phyloP scores from a whole-genome alignment of 2,888 invertebrate species.

The Tetramorium bicarinatum region DNA sequence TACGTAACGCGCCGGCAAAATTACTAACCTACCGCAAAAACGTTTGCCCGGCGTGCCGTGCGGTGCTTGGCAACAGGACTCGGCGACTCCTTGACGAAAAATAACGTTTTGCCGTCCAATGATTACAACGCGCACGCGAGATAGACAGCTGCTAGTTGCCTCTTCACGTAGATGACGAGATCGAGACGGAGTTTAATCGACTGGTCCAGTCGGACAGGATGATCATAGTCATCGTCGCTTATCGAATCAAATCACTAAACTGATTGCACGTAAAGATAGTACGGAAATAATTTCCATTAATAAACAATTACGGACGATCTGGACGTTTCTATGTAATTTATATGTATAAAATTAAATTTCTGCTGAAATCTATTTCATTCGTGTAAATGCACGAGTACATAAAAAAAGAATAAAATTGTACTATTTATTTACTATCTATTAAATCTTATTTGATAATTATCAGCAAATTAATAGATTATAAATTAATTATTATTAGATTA shows the following conservation, averaged over 20 bases:
- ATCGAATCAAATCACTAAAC: slow-evolving; percentile 8
- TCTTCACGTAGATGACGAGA: not conserved
- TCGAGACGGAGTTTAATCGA: slow-evolving; percentile 12
- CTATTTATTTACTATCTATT: not conserved
- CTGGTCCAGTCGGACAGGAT: not conserved
- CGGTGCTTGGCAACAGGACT: slow-evolving; percentile 21
- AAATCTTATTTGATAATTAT: not conserved
- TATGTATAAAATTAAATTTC: not conserved
- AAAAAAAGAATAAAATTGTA: not conserved
- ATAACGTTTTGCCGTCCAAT: slow-evolving; percentile 5
- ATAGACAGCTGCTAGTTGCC: not conserved
- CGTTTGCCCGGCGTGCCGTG: slow-evolving; percentile 32
- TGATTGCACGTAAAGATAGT: not conserved
- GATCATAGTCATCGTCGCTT: not conserved
- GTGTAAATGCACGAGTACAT: not conserved
- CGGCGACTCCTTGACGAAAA: not conserved
- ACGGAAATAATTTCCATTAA: not conserved
- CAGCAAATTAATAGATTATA: too few species aligned
- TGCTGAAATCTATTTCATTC: not conserved
- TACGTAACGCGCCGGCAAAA: slow-evolving; percentile 60
- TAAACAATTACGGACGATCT: not conserved
- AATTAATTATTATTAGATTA: too few species aligned
- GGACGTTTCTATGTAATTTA: not conserved
- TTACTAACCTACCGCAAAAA: slow-evolving; percentile 66
- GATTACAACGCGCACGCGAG: slow-evolving; percentile 22